Percentiles rank a stretch among this genome's conserved stretches.
phyloP scores from a whole-genome alignment of 2,888 invertebrate species.

The Microdon myrmicae region DNA sequence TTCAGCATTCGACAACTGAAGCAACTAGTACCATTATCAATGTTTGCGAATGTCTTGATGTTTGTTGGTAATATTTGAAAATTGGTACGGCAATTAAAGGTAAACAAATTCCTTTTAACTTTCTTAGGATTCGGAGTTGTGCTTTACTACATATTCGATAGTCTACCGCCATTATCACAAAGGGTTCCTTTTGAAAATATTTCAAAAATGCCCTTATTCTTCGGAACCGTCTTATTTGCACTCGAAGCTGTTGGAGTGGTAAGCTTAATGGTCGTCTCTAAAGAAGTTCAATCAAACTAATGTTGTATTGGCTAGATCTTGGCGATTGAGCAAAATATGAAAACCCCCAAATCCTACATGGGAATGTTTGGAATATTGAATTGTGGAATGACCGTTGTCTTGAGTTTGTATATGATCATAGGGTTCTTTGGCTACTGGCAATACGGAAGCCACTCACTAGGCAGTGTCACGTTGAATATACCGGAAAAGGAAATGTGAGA shows the following conservation, averaged over 20 bases:
- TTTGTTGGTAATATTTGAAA: constrained; percentile 69
- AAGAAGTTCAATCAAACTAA: background rate
- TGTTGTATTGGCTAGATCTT: constrained; percentile 79
- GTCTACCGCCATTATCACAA: constrained; percentile 69
- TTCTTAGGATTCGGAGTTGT: constrained; percentile 77
- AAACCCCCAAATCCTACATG: constrained; percentile 86
- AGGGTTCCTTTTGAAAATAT: constrained; percentile 67
- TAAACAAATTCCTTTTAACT: background rate
- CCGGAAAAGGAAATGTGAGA: constrained; percentile 77
- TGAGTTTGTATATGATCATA: constrained; percentile 82
- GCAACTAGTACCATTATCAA: constrained; percentile 89
- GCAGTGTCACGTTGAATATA: constrained; percentile 91
- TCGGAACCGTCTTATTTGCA: constrained; percentile 93
- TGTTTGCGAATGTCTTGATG: constrained; percentile 89
- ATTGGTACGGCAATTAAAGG: too few relatives aligned
- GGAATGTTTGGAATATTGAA: constrained; percentile 92
- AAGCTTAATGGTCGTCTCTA: constrained; percentile 62
- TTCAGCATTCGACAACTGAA: constrained; percentile 83
- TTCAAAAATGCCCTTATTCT: constrained; percentile 81
- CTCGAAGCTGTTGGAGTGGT: constrained; percentile 88
- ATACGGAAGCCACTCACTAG: constrained; percentile 79
- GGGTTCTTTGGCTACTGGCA: constrained; percentile 95
- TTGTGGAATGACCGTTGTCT: constrained; percentile 88
- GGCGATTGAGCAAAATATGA: constrained; percentile 97
- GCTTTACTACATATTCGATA: constrained; percentile 83